A percentile compares a stretch with the other conserved stretches of the same genome.
Evolutionary conservation across 2,888 invertebrate species (phyloP).

Genomic region (Parasteatoda lunata): DNA sequence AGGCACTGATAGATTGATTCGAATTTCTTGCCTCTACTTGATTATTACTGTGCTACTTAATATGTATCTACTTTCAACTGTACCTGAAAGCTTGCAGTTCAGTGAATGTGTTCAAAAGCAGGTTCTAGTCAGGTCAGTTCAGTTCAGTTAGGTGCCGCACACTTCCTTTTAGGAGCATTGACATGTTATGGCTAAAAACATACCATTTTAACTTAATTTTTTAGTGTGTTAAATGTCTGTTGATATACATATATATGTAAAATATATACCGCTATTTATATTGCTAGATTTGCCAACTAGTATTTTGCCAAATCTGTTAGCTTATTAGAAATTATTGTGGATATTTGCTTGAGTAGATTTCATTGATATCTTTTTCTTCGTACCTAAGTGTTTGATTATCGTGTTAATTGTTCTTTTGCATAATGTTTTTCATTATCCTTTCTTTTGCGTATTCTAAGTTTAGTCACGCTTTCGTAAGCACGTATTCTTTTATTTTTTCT

Average conservation of each 20-base stretch:
- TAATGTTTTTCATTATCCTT: slow-evolving; percentile 30
- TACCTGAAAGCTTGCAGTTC: slow-evolving; percentile 51
- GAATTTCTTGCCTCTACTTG: slow-evolving; percentile 46
- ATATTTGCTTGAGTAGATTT: slow-evolving; percentile 42
- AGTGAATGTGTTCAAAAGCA: slow-evolving; percentile 42
- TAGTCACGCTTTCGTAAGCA: slow-evolving; percentile 64
- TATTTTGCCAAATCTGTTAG: slow-evolving; percentile 67
- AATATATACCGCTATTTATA: slow-evolving; percentile 60
- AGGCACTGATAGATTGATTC: slow-evolving; percentile 61
- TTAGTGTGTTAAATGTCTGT: slow-evolving; percentile 66
- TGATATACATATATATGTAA: slow-evolving; percentile 64
- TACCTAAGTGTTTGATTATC: not conserved
- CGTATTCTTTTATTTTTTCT: slow-evolving; percentile 36
- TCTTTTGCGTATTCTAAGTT: slow-evolving; percentile 63
- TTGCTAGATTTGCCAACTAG: slow-evolving; percentile 64
- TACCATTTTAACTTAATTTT: slow-evolving; percentile 67
- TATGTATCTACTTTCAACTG: slow-evolving; percentile 55
- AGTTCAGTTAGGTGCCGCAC: slow-evolving; percentile 48
- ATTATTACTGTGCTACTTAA: slow-evolving; percentile 42
- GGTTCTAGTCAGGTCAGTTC: slow-evolving; percentile 61
- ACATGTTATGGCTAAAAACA: slow-evolving; percentile 65
- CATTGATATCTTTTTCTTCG: not conserved
- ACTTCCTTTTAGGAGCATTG: slow-evolving; percentile 65
- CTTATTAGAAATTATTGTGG: slow-evolving; percentile 61
- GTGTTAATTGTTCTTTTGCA: slow-evolving; percentile 24